Base-by-base conservation (phyloP, 2,888 invertebrate species). In the Colletes collaris region DNA sequence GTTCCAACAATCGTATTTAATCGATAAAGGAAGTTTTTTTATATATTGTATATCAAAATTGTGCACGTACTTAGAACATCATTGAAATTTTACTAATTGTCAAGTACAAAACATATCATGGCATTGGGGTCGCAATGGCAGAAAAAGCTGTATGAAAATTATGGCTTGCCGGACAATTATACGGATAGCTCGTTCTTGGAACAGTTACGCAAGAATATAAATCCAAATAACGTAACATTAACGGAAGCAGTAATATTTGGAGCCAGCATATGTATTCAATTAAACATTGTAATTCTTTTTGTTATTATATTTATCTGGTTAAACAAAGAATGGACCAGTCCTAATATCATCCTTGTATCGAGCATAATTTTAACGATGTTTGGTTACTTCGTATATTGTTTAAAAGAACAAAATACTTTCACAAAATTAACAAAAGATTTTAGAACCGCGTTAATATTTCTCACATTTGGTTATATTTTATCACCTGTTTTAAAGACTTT, bases 401-500 rank as follows among this genome's bases (percentile, higher is more conserved):
- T 89, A 0, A 89, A 86, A 66, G 83, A 86, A 49, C 81, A 86
- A 0, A 85, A 84, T 44, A 85, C 87, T 63, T 83, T 84, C 3
- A 84, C 82, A 40, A 84, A 87, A 52, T 65, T 91, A 40, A 89
- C 87, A 0, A 95, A 95, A 86, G 96, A 98, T 91, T 92, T 97
- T 0, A 96, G 97, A 92, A 98, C 97, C 0, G 95, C 97, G 0
- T 90, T 97, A 50, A 96, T 97, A 8, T 98, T 98, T 89, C 91
- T 98, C 2, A 95, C 97, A 0, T 96, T 98, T 90, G 98, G 98
- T 0, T 98, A 97, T 90, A 94, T 98, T 69, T 94, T 99, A 76
- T 98, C 99, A 0, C 99, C 99, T 0, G 95, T 99, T 19, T 93
- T 99, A 49, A 97, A 99, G 92, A 99, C 98, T 0, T 94, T 99